Evolutionary conservation across 1,140 invertebrate genomes (phyloP).

Genomic region (Leptonema lineaticorne): DNA sequence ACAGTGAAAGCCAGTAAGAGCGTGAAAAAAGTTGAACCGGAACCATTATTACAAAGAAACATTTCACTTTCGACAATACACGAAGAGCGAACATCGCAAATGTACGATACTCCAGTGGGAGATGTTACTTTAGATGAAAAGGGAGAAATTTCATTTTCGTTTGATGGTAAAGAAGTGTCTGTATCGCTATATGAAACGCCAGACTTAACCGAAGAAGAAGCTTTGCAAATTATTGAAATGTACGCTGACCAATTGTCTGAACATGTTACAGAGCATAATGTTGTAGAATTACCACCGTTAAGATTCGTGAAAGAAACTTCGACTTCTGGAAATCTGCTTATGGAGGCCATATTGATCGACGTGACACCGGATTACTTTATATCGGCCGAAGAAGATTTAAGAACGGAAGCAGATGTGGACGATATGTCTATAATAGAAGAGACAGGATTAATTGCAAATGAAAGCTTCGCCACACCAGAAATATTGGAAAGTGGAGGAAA

Average conservation of each 20-base stretch:
- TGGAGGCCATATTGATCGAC: constrained; percentile 90
- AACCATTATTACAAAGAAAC: constrained; percentile 64
- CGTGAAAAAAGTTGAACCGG: constrained; percentile 57
- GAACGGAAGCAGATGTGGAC: constrained; percentile 83
- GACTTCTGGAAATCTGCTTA: constrained; percentile 78
- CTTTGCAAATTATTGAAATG: constrained; percentile 88
- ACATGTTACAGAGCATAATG: constrained; percentile 83
- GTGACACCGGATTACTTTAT: constrained; percentile 82
- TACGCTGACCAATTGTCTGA: constrained; percentile 90
- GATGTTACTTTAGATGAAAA: constrained; percentile 77
- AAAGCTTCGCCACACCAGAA: background rate
- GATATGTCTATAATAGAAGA: constrained; percentile 78
- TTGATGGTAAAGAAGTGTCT: constrained; percentile 88
- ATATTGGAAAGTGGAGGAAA: constrained; percentile 4
- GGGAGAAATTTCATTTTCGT: constrained; percentile 83
- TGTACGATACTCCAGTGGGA: constrained; percentile 77
- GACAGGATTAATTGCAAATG: constrained; percentile 43
- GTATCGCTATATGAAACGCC: constrained; percentile 89
- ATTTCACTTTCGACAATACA: constrained; percentile 86
- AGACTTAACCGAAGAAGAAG: constrained; percentile 88
- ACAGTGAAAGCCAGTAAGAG: constrained; percentile 56
- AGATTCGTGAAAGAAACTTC: constrained; percentile 87
- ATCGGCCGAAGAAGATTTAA: constrained; percentile 72
- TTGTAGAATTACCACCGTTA: constrained; percentile 84
- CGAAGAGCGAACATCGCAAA: constrained; percentile 85